Conservation (phyloP, 1,140 invertebrate species). For the Drosophila novamexicana region DNA sequence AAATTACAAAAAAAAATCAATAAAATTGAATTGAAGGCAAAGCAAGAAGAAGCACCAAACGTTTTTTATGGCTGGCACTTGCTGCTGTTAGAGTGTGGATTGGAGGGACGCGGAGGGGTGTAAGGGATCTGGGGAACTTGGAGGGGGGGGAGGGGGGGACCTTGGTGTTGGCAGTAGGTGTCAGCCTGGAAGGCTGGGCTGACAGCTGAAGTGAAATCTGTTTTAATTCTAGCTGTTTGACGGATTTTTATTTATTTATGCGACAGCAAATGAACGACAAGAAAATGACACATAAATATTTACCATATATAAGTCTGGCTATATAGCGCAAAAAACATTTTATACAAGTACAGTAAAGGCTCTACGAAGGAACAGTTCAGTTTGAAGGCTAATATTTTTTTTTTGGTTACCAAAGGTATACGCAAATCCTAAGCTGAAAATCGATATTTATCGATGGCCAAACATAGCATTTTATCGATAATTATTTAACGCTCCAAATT, state of each 20-base stretch:
- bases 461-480: no score
- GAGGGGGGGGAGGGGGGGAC: background rate
- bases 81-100: constrained; percentile 1
- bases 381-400: no score
- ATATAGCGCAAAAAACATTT: background rate
- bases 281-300: constrained; percentile 1
- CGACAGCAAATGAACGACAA: background rate
- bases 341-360: no score
- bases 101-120: background rate
- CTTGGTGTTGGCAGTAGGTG: background rate
- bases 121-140: background rate
- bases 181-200: background rate
- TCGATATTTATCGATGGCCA: no score
- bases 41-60: constrained; percentile 48
- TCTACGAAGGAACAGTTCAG: no score
- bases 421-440: no score
- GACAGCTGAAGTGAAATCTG: constrained; percentile 60
- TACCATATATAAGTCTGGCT: background rate
- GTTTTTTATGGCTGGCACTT: constrained; percentile 70
- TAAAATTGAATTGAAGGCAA: constrained; percentile 75
- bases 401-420: no score
- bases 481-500: no score
- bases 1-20: constrained; percentile 60
- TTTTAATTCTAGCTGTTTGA: constrained; percentile 66
- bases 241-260: constrained; percentile 54